phyloP scores from a whole-genome alignment of 2,888 invertebrate genomes.

The Xestia sexstrigata region DNA sequence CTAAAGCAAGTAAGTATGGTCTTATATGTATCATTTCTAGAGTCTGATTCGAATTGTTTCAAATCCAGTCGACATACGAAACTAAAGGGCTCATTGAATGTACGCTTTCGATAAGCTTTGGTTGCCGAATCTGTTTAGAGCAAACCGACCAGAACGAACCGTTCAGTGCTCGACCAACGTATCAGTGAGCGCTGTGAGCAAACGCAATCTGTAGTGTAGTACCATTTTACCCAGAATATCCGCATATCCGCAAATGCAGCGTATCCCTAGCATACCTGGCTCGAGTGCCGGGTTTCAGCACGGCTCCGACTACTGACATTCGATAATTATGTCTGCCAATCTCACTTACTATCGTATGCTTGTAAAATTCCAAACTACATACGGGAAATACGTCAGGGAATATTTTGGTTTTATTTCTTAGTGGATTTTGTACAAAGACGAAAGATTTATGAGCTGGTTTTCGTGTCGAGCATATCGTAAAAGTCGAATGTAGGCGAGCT shows the following conservation, averaged over 20 bases:
- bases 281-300: conserved; percentile 21
- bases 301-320: conserved; percentile 33
- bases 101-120: conserved; percentile 25
- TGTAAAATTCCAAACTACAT: conserved; percentile 41
- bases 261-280: conserved; percentile 41
- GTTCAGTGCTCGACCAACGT: conserved; percentile 26
- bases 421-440: conserved; percentile 14
- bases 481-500: conserved; percentile 13
- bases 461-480: conserved; percentile 46
- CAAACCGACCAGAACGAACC: conserved; percentile 29
- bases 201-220: conserved; percentile 42
- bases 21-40: neutral
- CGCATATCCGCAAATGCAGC: conserved; percentile 39
- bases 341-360: conserved; percentile 38
- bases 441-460: conserved; percentile 40
- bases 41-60: neutral
- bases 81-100: conserved; percentile 5
- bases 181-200: conserved; percentile 28
- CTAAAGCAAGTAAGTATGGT: neutral
- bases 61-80: neutral
- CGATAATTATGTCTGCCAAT: conserved; percentile 61
- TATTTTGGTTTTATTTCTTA: conserved; percentile 36
- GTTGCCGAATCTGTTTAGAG: conserved; percentile 37
- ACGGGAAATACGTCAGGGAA: conserved; percentile 17
- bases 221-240: conserved; percentile 35